These are phyloP conservation scores for Pseudomyrmex dendroicus DNA, from an alignment of 1,140 invertebrate genomes.

Conservation along the genomic window DNA sequence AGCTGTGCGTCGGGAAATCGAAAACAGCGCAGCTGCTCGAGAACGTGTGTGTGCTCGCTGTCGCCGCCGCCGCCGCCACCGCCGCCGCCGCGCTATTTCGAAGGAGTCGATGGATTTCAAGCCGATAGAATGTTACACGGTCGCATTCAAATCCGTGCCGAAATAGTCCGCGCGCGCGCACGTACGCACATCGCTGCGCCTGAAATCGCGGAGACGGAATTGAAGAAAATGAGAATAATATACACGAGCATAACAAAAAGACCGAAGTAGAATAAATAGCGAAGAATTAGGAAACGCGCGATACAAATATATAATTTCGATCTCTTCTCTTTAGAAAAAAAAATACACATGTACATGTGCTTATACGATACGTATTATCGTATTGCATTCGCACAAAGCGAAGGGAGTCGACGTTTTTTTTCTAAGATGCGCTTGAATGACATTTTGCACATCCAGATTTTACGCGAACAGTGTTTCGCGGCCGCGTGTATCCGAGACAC, in stretches of 20 bases:
- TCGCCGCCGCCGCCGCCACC: background rate
- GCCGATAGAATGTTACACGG: conserved; percentile 44
- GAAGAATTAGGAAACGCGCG: background rate
- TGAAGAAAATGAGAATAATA: conserved; percentile 20
- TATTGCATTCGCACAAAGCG: background rate
- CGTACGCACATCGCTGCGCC: background rate
- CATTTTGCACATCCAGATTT: background rate
- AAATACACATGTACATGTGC: no score
- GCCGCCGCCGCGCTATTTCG: conserved; percentile 28
- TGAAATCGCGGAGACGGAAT: background rate
- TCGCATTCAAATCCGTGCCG: conserved; percentile 7
- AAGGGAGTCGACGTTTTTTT: background rate
- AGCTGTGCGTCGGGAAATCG: conserved; percentile 68
- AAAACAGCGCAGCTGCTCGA: conserved; percentile 67
- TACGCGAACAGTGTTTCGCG: background rate
- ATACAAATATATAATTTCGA: no score
- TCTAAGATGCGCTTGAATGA: background rate
- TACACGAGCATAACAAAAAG: background rate
- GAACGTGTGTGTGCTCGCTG: background rate
- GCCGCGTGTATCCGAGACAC: background rate
- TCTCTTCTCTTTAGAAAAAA: no score
- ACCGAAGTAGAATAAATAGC: background rate
- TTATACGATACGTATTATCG: no score
- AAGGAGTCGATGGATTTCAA: conserved; percentile 50
- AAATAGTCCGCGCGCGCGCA: conserved; percentile 32